phyloP scores from a whole-genome alignment of 2,113 vertebrate genomes.

The Hipposideros armiger region DNA sequence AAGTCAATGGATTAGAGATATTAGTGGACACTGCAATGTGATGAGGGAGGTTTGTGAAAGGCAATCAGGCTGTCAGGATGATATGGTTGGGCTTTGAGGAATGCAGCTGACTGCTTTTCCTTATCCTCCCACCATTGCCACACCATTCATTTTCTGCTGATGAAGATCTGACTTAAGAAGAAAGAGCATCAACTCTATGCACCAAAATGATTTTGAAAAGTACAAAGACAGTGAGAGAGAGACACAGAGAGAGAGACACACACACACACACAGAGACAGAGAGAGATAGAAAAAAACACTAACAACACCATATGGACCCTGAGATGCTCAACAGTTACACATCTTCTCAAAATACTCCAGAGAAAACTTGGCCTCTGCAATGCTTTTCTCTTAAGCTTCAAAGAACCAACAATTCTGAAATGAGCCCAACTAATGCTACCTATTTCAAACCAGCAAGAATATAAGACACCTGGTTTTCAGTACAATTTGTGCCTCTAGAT shows the following conservation, averaged over 20 bases:
- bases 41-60: not conserved
- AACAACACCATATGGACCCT: not conserved
- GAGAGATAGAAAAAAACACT: not conserved
- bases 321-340: not conserved
- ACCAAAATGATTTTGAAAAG: not conserved
- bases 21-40: not conserved
- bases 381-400: not conserved
- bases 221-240: no score
- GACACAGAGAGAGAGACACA: not conserved
- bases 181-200: not conserved
- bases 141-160: slow-evolving; percentile 30
- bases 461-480: slow-evolving; percentile 15
- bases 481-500: not conserved
- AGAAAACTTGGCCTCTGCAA: not conserved
- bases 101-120: not conserved
- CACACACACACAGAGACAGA: no score
- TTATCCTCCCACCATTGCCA: not conserved
- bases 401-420: not conserved
- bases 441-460: slow-evolving; percentile 1
- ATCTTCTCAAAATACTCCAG: not conserved
- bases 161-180: not conserved
- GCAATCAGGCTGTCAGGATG: not conserved
- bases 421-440: not conserved
- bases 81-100: not conserved
- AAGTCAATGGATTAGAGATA: slow-evolving; percentile 6